Base-by-base conservation (phyloP, 2,888 invertebrate genomes). In the Cynaeus angustus region DNA sequence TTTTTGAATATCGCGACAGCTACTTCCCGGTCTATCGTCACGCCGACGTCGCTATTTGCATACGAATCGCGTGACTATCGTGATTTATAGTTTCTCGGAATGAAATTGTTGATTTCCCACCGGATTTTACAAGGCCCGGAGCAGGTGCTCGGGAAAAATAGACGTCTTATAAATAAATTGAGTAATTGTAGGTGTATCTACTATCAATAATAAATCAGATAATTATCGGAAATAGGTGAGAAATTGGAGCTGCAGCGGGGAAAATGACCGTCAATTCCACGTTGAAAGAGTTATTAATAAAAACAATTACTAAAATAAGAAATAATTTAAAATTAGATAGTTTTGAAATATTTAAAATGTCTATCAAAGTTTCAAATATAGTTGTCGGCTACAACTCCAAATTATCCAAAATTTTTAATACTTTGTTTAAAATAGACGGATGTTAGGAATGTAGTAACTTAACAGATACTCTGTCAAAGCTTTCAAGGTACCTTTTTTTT, bases 1-100 rank as follows among this genome's bases (percentile, higher is more conserved):
- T 12, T 41, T 41, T 13, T 13, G 12, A 6, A 10, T 12, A 28
- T 7, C 30, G 9, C 26, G 41, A 10, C 41, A n/a, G 10, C 41
- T 13, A 13, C 41, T 33, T 6, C 41, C 12, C 41, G 41, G 41
- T 3, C 37, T 21, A 21, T 21, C 21, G 21, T 33, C 33, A n/a
- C 7, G 33, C 1, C 33, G 9, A n/a, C 41, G 41, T 2, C 41
- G 41, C n/a, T 2, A 41, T 41, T 12, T 12, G 41, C 41, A 41
- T 41, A 12, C 41, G 12, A 37, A 37, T 58, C 58, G 58, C 58
- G 58, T 58, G 58, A 43, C 58, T 58, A 10, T 26, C 41, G 28
- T 28, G 58, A 58, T 58, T 58, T 58, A 45, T 58, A 16, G 41
- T n/a, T 41, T 55, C 55, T 37, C 55, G 37, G 55, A 50, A 46